These are phyloP conservation scores for Clistopyga incitator DNA, from an alignment of 2,888 invertebrate genomes.

Conservation along the genomic window DNA sequence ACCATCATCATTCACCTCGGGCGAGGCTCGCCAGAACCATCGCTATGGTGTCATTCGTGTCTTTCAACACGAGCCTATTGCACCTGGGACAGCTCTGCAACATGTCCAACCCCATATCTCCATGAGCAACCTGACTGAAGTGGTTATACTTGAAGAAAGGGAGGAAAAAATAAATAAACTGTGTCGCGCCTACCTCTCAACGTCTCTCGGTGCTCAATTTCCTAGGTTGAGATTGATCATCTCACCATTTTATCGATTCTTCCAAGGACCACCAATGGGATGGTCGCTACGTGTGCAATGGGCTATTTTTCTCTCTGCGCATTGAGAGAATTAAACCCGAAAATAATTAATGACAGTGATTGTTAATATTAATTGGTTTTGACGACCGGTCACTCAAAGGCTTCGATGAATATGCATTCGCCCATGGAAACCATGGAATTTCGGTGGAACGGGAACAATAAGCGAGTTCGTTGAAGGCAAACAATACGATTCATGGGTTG, in stretches of 20 bases:
- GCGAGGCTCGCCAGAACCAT: neutral
- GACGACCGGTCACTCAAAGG: no score
- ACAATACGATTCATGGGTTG: no score
- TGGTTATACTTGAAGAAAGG: neutral
- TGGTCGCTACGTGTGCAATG: neutral
- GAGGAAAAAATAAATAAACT: neutral
- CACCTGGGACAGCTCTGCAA: slow-evolving; percentile 17
- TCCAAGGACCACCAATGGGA: neutral
- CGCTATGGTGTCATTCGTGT: slow-evolving; percentile 1
- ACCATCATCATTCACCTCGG: slow-evolving; percentile 20
- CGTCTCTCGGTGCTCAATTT: neutral
- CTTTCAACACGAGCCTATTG: slow-evolving; percentile 15
- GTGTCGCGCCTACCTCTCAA: neutral
- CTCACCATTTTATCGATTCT: neutral
- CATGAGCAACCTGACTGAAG: neutral
- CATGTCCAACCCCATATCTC: neutral
- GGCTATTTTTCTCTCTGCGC: no score
- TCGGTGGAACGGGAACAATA: no score
- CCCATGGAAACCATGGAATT: no score
- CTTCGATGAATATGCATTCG: no score
- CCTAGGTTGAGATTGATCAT: neutral
- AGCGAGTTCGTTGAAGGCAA: no score
- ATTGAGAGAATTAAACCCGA: no score
- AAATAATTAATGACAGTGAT: no score
- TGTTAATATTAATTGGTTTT: no score